Evolutionary conservation across 2,888 invertebrate genomes (phyloP), one percentile per base, ranked within the genome.

Genomic region (Brachyopa scutellaris): DNA sequence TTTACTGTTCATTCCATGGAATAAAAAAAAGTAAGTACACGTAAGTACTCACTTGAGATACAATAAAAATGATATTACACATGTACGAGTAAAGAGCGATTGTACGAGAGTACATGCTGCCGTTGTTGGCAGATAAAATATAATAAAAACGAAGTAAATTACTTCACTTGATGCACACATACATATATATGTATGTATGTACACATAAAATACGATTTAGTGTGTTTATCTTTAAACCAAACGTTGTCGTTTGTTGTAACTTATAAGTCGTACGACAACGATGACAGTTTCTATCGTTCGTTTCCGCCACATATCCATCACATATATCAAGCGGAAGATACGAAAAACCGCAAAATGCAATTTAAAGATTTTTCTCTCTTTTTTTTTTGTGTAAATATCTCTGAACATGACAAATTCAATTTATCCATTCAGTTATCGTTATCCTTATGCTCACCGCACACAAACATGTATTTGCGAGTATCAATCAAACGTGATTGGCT

Each of bases 391-490:
- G 79, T 80, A 78, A 73, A 82, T 77, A 77, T 84, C 69, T 72
- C 84, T 85, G 73, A 78, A 84, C 84, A 85, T 86, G 85, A 85
- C 85, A 88, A 88, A 87, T 87, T 85, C 85, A 88, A 85, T 87
- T 85, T 79, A 29, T 85, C 85, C 87, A 85, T 87, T 85, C 76
- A 29, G 9, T 49, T 53, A 67, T 79, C 57, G 21, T 36, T n/a
- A 21, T 57, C 33, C 26, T 23, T 59, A 17, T 64, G 59, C 40
- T 64, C 40, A 21, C 47, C 13, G 38, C 31, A 47, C n/a, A n/a
- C n/a, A n/a, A n/a, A n/a, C n/a, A n/a, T n/a, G n/a, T n/a, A n/a
- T 21, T 29, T 51, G 51, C 4, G 29, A 13, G 21, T 19, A 8
- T 26, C 13, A n/a, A n/a, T n/a, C n/a, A n/a, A n/a, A n/a, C n/a